Percentiles rank a stretch among this genome's conserved stretches.
These are phyloP conservation scores for Meriones unguiculatus DNA, from an alignment of 2,113 vertebrate genomes.

Conservation along the genomic window DNA sequence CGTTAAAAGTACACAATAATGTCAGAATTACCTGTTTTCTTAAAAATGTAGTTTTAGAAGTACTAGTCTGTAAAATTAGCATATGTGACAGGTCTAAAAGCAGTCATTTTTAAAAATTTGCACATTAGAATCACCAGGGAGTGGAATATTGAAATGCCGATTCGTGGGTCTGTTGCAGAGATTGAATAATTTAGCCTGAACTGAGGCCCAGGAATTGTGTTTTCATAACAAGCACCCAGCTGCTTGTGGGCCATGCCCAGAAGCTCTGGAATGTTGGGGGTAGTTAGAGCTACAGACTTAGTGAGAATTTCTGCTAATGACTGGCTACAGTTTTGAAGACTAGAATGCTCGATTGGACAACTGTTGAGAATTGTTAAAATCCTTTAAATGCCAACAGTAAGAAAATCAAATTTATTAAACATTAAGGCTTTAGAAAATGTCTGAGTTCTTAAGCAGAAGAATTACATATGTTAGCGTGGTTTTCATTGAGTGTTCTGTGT, in stretches of 20 bases:
- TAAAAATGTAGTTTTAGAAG: neutral
- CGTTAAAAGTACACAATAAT: neutral
- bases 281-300: neutral
- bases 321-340: neutral
- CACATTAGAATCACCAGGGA: neutral
- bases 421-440: neutral
- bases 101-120: neutral
- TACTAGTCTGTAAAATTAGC: neutral
- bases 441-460: neutral
- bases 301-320: neutral
- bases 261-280: neutral
- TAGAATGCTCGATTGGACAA: constrained; percentile 20
- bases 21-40: neutral
- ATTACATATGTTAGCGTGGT: neutral
- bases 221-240: neutral
- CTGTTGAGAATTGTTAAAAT: neutral
- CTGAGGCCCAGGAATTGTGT: neutral
- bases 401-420: neutral
- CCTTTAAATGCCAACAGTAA: constrained; percentile 28
- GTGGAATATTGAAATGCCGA: neutral
- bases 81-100: neutral
- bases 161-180: neutral
- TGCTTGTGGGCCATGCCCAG: neutral
- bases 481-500: neutral
- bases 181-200: neutral